These are phyloP conservation scores for Pampusana beccarii DNA, from an alignment of 2,113 vertebrate genomes.

Conservation along the genomic window DNA sequence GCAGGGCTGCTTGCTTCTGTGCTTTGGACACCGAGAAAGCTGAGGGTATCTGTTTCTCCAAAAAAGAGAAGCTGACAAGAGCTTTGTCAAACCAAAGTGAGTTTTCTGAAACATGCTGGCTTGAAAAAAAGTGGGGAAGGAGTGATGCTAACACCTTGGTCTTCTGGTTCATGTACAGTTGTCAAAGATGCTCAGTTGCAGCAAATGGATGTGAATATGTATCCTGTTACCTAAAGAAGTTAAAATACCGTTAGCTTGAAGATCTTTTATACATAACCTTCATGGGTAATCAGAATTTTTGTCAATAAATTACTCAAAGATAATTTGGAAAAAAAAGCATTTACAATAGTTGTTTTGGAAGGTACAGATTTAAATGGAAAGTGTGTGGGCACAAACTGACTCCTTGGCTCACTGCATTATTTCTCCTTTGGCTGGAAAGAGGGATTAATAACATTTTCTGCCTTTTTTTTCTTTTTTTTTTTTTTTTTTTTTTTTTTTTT, in stretches of 20 bases:
- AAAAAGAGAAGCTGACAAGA: not conserved
- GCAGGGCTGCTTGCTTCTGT: not conserved
- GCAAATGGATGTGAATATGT: not conserved
- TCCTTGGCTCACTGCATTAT: not conserved
- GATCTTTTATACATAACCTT: not conserved
- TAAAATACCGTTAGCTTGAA: not conserved
- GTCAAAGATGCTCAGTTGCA: not conserved
- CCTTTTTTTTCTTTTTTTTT: not conserved
- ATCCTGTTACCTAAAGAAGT: not conserved
- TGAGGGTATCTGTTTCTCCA: not conserved
- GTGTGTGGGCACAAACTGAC: not conserved
- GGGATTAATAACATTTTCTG: not conserved
- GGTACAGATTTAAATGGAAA: not conserved
- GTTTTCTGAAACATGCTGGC: not conserved
- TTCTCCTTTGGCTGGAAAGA: not conserved
- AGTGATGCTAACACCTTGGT: not conserved
- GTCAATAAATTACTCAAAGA: not conserved
- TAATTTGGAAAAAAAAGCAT: not conserved
- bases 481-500: not conserved
- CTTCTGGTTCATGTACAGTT: not conserved
- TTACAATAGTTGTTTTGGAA: not conserved
- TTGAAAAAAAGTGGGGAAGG: not conserved
- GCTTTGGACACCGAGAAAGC: not conserved
- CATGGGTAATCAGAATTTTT: not conserved
- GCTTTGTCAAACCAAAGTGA: not conserved